Conservation (phyloP, 2,888 invertebrate species). For the Lasioglossum calceatum region DNA sequence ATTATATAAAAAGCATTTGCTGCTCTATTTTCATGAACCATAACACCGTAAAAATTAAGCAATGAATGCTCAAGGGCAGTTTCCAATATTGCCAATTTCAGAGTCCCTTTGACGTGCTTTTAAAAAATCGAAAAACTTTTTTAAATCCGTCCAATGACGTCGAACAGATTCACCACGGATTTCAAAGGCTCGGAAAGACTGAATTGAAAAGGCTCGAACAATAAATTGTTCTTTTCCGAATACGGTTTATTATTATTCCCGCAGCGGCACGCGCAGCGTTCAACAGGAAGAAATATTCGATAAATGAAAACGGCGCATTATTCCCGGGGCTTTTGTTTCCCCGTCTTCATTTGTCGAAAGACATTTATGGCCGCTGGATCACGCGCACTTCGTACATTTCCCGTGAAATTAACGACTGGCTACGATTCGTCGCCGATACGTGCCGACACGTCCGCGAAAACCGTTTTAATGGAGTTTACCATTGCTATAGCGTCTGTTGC, state of each 20-base stretch:
- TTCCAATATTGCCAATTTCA: not conserved
- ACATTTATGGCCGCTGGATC: not conserved
- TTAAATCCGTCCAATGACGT: not conserved
- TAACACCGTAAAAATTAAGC: not conserved
- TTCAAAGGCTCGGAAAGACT: not conserved
- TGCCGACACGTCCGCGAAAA: not conserved
- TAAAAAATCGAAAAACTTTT: not conserved
- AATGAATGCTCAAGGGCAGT: not conserved
- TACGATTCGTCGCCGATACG: slow-evolving; percentile 9
- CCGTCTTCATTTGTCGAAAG: slow-evolving; percentile 21
- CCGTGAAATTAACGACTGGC: not conserved
- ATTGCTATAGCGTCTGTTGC: not conserved
- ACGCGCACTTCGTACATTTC: not conserved
- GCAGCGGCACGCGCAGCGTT: not conserved
- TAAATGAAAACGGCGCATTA: slow-evolving; percentile 14
- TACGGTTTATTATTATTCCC: not conserved
- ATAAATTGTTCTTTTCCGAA: not conserved
- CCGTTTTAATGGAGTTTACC: not conserved
- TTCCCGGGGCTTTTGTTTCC: slow-evolving; percentile 17
- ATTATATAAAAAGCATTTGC: not conserved
- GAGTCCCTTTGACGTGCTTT: not conserved
- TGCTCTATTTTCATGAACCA: not conserved
- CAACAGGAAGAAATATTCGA: not conserved
- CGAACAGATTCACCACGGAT: not conserved
- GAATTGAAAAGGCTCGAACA: not conserved